Evolutionary conservation across 1,140 invertebrate species (phyloP).

Genomic region (Paracyclopina nana): DNA sequence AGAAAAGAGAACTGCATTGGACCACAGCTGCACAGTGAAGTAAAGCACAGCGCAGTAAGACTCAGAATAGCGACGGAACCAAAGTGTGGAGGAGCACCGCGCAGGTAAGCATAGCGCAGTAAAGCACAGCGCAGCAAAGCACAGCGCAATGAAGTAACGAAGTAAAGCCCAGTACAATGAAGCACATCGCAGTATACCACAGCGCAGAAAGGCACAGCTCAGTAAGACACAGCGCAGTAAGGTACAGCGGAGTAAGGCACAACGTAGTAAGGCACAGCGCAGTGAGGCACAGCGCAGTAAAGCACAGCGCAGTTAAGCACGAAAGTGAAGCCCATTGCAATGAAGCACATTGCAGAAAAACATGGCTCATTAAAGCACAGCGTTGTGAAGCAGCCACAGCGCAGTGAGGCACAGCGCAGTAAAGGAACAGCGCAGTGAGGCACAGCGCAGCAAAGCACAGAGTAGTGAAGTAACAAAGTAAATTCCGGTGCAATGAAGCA

Average conservation of each 20-base stretch:
- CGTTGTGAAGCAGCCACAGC: slow-evolving; percentile 17
- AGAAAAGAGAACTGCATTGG: no score
- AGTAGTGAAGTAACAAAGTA: no score
- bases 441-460: slow-evolving; percentile 21
- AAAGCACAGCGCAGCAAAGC: slow-evolving; percentile 19
- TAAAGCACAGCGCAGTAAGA: slow-evolving; percentile 20
- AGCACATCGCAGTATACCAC: slow-evolving; percentile 21
- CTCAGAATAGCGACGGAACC: slow-evolving; percentile 19
- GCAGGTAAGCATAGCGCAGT: slow-evolving; percentile 19
- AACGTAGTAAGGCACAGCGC: slow-evolving; percentile 19
- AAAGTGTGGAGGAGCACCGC: no score
- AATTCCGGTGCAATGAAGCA: slow-evolving; percentile 17
- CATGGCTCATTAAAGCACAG: slow-evolving; percentile 19
- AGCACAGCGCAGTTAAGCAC: no score
- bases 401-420: slow-evolving; percentile 17
- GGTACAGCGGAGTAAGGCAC: slow-evolving; percentile 20
- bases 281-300: slow-evolving; percentile 19
- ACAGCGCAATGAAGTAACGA: slow-evolving; percentile 19
- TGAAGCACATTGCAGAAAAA: slow-evolving; percentile 18
- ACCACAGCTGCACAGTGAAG: slow-evolving; percentile 20
- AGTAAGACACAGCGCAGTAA: slow-evolving; percentile 21
- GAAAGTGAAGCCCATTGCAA: no score
- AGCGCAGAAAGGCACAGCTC: slow-evolving; percentile 21
- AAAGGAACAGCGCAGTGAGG: slow-evolving; percentile 18
- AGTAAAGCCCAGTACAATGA: slow-evolving; percentile 19